phyloP scores from a whole-genome alignment of 1,140 invertebrate genomes.

The Zaprionus capensis region DNA sequence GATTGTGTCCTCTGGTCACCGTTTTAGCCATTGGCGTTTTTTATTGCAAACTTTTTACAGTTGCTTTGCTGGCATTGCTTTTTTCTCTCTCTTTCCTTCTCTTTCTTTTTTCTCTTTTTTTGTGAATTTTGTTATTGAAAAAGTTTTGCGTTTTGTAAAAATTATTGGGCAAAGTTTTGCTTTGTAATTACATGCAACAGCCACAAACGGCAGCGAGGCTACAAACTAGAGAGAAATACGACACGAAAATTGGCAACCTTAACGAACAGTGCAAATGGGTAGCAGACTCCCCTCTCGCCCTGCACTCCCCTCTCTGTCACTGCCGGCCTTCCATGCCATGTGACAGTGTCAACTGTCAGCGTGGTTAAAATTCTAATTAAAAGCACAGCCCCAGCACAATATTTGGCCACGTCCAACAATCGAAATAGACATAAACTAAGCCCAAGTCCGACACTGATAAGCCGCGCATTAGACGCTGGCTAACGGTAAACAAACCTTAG shows the following conservation, averaged over 20 bases:
- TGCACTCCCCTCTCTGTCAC: not conserved
- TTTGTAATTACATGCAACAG: slow-evolving; percentile 77
- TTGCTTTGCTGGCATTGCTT: slow-evolving; percentile 63
- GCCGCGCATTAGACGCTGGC: slow-evolving; percentile 62
- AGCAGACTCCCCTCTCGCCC: not conserved
- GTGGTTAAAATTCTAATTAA: slow-evolving; percentile 48
- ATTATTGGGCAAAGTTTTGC: slow-evolving; percentile 76
- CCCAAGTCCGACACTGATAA: slow-evolving; percentile 65
- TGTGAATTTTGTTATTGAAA: slow-evolving; percentile 77
- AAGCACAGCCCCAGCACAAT: slow-evolving; percentile 44
- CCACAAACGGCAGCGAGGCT: slow-evolving; percentile 2
- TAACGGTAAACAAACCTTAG: slow-evolving; percentile 55
- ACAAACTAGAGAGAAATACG: slow-evolving; percentile 17
- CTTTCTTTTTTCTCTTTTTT: slow-evolving; percentile 25
- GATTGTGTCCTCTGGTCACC: slow-evolving; percentile 54
- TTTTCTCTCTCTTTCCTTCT: slow-evolving; percentile 46
- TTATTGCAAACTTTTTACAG: slow-evolving; percentile 75
- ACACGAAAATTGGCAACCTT: not conserved
- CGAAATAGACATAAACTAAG: slow-evolving; percentile 57
- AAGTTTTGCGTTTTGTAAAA: slow-evolving; percentile 73
- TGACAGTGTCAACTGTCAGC: slow-evolving; percentile 16
- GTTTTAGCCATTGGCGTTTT: slow-evolving; percentile 69
- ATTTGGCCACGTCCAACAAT: slow-evolving; percentile 58
- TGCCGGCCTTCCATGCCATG: slow-evolving; percentile 43
- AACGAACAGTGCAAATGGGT: not conserved